Conservation (phyloP, 2,113 vertebrate species). For the Spermophilus dauricus region DNA sequence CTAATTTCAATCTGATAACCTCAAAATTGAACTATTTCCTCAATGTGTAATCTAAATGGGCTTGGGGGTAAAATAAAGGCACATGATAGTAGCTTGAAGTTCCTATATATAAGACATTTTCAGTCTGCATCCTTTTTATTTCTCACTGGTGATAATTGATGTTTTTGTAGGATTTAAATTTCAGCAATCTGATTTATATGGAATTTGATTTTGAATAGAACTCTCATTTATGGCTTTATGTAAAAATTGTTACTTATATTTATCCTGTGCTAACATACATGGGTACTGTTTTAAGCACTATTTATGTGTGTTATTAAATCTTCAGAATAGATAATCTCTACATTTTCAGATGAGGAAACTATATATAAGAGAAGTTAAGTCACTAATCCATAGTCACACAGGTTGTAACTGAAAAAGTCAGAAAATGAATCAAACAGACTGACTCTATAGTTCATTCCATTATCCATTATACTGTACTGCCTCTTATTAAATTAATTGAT, state of each 20-base stretch:
- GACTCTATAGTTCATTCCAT: neutral
- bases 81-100: neutral
- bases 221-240: neutral
- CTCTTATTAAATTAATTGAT: neutral
- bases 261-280: neutral
- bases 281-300: neutral
- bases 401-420: neutral
- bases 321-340: neutral
- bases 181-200: neutral
- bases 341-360: neutral
- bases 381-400: neutral
- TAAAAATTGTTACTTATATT: neutral
- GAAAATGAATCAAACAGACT: neutral
- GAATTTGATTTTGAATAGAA: neutral
- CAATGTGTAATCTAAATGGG: neutral
- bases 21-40: conserved; percentile 46
- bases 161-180: neutral
- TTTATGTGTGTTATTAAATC: neutral
- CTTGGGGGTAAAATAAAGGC: neutral
- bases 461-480: neutral
- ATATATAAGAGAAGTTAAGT: neutral
- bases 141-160: neutral
- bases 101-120: neutral
- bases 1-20: neutral
- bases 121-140: neutral